Evolutionary conservation across 2,888 invertebrate species (phyloP), one percentile per base, ranked within the genome.

Genomic region (Apotomis turbidana): DNA sequence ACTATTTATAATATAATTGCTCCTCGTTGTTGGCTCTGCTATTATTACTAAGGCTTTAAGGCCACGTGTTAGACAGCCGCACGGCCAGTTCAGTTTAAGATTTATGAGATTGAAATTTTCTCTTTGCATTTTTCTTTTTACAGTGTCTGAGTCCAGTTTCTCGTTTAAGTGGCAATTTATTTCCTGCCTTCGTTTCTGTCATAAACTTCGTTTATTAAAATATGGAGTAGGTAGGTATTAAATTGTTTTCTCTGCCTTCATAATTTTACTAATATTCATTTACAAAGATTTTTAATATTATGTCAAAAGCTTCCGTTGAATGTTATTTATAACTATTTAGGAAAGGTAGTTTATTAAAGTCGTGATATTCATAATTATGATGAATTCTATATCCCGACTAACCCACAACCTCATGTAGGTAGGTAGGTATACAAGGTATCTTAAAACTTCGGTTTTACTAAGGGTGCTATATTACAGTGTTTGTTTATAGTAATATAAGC

Each of bases 201-300:
- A 63, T 62, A 68, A 71, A 72, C 74, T 61, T 70, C 70, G 70
- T 66, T 75, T 75, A 77, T 74, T 75, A 74, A 76, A 77, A 74
- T 74, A 64, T 66, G 63, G 59, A 61, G 67, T 66, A 46, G 69
- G 69, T 62, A 36, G 67, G 9, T 67, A 71, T 41, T 27, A 59
- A 38, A 72, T 59, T 63, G 36, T 55, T 36, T 68, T 59, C 15
- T 66, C 12, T 46, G 44, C 15, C 15, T 13, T 70, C 46, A 13
- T 49, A 36, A 69, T 69, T 60, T 44, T 0, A 12, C 12, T 46
- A 46, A 27, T n/a, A 49, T 36, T 58, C 49, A 27, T 55, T 49
- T 9, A 9, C 38, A 13, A 36, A 38, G 10, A 41, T 38, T 59
- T 41, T 41, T 5, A 41, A 49, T 49, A 49, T 49, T 9, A 49